phyloP scores from a whole-genome alignment of 2,113 vertebrate genomes.

The Pampusana beccarii region DNA sequence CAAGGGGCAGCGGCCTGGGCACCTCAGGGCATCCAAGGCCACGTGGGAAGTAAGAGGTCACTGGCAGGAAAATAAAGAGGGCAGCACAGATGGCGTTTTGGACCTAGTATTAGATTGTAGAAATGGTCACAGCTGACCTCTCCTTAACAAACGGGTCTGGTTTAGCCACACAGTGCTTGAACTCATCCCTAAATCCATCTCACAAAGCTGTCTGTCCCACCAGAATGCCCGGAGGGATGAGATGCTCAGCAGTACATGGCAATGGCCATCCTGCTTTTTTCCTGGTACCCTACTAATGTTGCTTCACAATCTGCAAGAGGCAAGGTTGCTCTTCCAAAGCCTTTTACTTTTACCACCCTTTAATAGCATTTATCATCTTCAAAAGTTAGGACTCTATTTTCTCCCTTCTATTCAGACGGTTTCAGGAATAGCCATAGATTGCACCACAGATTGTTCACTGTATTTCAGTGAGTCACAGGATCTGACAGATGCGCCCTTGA shows the following conservation, averaged over 20 bases:
- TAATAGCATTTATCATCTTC: background rate
- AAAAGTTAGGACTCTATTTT: background rate
- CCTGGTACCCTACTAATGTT: background rate
- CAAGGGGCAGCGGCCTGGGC: background rate
- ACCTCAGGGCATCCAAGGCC: background rate
- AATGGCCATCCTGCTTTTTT: background rate
- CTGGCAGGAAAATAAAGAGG: background rate
- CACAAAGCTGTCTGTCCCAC: background rate
- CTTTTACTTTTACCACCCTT: background rate
- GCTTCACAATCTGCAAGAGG: background rate
- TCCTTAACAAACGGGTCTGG: background rate
- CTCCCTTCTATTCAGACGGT: background rate
- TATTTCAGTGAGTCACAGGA: background rate
- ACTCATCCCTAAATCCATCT: background rate
- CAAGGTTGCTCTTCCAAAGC: background rate
- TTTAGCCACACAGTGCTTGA: background rate
- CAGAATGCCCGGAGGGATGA: background rate
- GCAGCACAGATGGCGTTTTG: background rate
- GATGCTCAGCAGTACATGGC: fast-evolving
- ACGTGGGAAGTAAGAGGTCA: background rate
- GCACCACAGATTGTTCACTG: background rate
- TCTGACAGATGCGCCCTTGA: background rate
- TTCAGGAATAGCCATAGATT: background rate
- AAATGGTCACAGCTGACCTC: background rate
- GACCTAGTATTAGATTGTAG: background rate